Conservation (phyloP, 1,140 invertebrate species). For the Oedothorax gibbosus region DNA sequence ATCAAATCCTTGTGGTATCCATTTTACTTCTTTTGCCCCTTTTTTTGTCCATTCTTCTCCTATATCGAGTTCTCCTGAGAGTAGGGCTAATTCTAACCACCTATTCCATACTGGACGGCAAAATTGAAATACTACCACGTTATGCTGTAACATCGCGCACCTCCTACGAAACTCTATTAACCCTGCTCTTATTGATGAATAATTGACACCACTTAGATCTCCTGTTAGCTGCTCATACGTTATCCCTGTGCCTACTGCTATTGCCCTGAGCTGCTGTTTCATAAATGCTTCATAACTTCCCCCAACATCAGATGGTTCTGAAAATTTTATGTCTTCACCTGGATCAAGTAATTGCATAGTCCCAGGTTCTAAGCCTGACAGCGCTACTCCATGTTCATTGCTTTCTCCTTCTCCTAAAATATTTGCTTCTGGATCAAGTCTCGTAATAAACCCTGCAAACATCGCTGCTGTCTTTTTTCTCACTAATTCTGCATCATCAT, state of each 20-base stretch:
- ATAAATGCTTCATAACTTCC: background rate
- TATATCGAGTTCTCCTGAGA: too few species aligned
- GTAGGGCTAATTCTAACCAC: too few species aligned
- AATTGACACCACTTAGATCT: too few species aligned
- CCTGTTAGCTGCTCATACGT: background rate
- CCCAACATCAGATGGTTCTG: background rate
- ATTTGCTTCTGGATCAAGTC: background rate
- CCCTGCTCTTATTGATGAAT: too few species aligned
- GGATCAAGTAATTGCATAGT: background rate
- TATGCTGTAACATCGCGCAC: too few species aligned
- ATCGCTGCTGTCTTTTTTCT: conserved; percentile 5
- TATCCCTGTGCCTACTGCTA: background rate
- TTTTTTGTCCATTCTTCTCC: too few species aligned
- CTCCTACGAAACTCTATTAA: too few species aligned
- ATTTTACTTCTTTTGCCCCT: too few species aligned
- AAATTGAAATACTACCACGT: too few species aligned
- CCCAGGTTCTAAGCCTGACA: background rate
- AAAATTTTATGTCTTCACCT: background rate
- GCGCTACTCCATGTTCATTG: background rate
- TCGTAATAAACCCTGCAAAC: background rate
- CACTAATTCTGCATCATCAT: conserved; percentile 10
- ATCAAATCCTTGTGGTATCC: too few species aligned
- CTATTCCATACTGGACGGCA: too few species aligned
- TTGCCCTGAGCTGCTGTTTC: background rate
- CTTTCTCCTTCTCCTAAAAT: background rate